phyloP scores from a whole-genome alignment of 1,140 invertebrate species.

The Telenomus remus region DNA sequence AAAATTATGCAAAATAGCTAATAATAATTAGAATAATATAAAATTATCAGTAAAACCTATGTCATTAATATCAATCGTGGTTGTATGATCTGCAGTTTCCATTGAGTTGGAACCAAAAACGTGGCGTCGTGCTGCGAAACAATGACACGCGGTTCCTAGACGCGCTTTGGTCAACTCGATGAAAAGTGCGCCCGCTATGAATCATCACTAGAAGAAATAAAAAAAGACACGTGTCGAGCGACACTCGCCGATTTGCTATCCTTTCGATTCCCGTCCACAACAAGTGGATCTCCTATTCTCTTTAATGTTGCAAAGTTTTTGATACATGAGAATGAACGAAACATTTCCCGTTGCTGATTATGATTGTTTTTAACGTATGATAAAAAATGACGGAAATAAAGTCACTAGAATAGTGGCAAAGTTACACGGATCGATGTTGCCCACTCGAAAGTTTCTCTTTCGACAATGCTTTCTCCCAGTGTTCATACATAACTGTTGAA shows the following conservation, averaged over 20 bases:
- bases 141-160: constrained; percentile 1
- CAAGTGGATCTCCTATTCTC: constrained; percentile 27
- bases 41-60: constrained; percentile 42
- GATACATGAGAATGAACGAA: too few relatives aligned
- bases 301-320: neutral
- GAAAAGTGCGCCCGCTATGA: constrained; percentile 69
- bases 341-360: too few relatives aligned
- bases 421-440: constrained; percentile 37
- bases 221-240: constrained; percentile 44
- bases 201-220: constrained; percentile 58
- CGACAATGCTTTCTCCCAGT: constrained; percentile 41
- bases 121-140: constrained; percentile 1
- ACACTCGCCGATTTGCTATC: constrained; percentile 26
- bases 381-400: too few relatives aligned
- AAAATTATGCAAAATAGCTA: constrained; percentile 3
- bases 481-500: constrained; percentile 64
- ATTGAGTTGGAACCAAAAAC: constrained; percentile 66
- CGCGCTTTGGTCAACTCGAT: constrained; percentile 69
- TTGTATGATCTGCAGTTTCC: constrained; percentile 67
- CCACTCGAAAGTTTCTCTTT: constrained; percentile 35
- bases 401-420: constrained; percentile 10
- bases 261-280: constrained; percentile 32
- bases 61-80: constrained; percentile 47
- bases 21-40: constrained; percentile 53
- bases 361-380: constrained; percentile 13